Evolutionary conservation across 2,888 invertebrate species (phyloP), one percentile per base, ranked within the genome.

Genomic region (Pyralis farinalis): DNA sequence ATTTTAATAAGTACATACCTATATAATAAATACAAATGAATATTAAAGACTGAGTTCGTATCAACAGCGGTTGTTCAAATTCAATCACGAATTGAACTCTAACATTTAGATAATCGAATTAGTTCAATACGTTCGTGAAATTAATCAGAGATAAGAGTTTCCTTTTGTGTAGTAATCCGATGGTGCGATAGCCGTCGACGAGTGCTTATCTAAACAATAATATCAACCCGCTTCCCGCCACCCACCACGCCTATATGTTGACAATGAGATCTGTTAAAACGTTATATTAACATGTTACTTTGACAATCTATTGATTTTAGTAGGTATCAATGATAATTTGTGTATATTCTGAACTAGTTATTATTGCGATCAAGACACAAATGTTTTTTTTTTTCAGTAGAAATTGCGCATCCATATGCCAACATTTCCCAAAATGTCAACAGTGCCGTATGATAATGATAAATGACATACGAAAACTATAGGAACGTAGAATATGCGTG

Each of bases 91-190:
- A 49, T 37, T 72, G 66, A 71, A 69, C 75, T 79, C 54, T 77
- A 64, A 62, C 70, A 65, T 78, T 71, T 58, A 51, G 50, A 63
- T 70, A 73, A 77, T 79, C 57, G 63, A 73, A 72, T 80, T 65
- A 77, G 53, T 66, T 64, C 59, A 66, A 69, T 71, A 63, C 55
- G 56, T 57, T 56, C 59, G 46, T 61, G 52, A 65, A 68, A 69
- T 65, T 57, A 65, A 71, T 71, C 65, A 59, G 39, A 53, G 51
- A 54, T 55, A 51, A 49, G 43, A 3, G 16, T 47, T 46, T 51
- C 49, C 58, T 57, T 64, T 69, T 76, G 70, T 74, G 60, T 51
- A 48, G 61, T 71, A 71, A 67, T 71, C 70, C 65, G 65, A 69
- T 78, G 62, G 46, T 35, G 47, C 51, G 73, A 77, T 75, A 63